A percentile compares a stretch with the other conserved stretches of the same genome.
Conservation (phyloP, 2,888 invertebrate genomes). For the Theretra japonica region DNA sequence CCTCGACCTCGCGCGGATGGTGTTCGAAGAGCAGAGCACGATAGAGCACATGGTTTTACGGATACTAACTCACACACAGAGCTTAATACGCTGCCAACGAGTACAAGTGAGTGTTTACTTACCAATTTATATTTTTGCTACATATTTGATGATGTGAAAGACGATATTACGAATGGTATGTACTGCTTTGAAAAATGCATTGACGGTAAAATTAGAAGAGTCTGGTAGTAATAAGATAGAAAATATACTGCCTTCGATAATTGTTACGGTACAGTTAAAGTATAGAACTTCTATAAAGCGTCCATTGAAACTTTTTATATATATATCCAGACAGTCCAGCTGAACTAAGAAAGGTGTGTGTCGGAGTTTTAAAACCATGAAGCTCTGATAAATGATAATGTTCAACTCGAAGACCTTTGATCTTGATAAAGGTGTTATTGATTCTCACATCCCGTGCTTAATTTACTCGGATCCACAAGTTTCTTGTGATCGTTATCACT, state of each 20-base stretch:
- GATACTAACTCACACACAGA: constrained; percentile 97
- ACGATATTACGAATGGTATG: no score
- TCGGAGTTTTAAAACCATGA: neutral
- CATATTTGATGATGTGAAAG: no score
- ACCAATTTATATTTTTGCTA: neutral
- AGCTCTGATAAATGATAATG: neutral
- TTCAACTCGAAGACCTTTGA: neutral
- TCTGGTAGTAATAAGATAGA: no score
- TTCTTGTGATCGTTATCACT: neutral
- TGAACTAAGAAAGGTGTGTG: neutral
- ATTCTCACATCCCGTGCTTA: neutral
- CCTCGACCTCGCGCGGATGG: constrained; percentile 96
- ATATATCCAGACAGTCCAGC: no score
- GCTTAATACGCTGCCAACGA: constrained; percentile 96
- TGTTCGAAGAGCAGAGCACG: constrained; percentile 98
- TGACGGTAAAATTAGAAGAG: no score
- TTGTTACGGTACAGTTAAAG: no score
- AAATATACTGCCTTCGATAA: no score
- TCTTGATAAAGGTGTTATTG: neutral
- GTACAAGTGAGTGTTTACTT: constrained; percentile 89
- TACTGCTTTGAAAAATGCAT: no score
- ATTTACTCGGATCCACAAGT: neutral
- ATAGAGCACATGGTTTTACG: constrained; percentile 97
- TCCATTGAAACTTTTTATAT: no score
- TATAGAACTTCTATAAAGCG: no score